These are phyloP conservation scores for Dryoscopus gambensis DNA, from an alignment of 2,113 vertebrate genomes.

Conservation along the genomic window DNA sequence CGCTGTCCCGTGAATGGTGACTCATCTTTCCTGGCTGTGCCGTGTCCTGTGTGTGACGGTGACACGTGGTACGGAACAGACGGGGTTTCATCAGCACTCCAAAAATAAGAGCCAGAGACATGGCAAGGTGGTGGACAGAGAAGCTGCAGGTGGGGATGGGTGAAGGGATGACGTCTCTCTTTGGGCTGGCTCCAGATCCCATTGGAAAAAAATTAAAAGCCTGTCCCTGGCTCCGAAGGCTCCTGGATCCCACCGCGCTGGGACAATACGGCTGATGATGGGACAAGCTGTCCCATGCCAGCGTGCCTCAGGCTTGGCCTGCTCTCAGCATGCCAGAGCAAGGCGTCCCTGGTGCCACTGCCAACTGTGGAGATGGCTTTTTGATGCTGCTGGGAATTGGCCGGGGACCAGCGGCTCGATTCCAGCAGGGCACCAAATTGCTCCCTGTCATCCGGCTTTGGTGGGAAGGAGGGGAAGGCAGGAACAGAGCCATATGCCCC, in stretches of 20 bases:
- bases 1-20: slow-evolving; percentile 32
- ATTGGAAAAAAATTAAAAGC: background rate
- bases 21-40: slow-evolving; percentile 27
- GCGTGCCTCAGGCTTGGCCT: background rate
- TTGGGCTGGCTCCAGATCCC: slow-evolving; percentile 14
- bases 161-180: background rate
- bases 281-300: background rate
- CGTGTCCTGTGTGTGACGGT: background rate
- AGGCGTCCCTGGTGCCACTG: background rate
- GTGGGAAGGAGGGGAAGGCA: slow-evolving; percentile 28
- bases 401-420: background rate
- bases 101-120: background rate
- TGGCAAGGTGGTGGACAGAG: background rate
- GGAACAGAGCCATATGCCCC: slow-evolving; percentile 55
- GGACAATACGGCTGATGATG: background rate
- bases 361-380: slow-evolving; percentile 57
- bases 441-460: slow-evolving; percentile 44
- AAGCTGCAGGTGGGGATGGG: slow-evolving; percentile 37
- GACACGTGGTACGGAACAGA: slow-evolving; percentile 10
- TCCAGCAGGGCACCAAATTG: slow-evolving; percentile 50
- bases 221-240: background rate
- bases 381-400: slow-evolving; percentile 50
- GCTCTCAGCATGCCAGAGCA: slow-evolving; percentile 26
- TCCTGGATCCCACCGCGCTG: background rate
- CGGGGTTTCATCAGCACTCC: background rate